Base-by-base conservation (phyloP, 92 coral and sea anemone genomes). In the Diadumene lineata region DNA sequence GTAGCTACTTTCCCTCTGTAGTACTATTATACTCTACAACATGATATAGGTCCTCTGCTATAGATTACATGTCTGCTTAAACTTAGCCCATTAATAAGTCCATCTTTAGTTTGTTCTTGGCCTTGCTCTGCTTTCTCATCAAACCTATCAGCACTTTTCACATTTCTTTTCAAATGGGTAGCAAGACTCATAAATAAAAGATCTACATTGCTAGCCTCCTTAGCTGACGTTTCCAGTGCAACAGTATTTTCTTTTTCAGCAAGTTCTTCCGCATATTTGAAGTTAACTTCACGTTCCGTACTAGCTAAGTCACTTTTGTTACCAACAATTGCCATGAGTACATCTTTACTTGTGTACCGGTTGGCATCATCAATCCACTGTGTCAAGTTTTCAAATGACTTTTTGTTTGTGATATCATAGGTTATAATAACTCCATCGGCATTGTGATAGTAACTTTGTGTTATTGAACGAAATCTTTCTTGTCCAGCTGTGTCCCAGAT, bases 401-500 rank as follows among this genome's bases (percentile, higher is more conserved):
- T 89, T 46, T 68, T 74, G 77, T 82, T 92, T 56, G 99, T 96
- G 64, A 96, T 92, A 60, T 96, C 99, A 51, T 92, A 96, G 1
- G 92, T 85, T 43, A 96, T 71, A 32, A 96, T 86, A 25, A 96
- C 99, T 1, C 97, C 99, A 86, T 96, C 92, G 34, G 97, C 97
- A 73, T 89, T 96, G 64, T 92, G 92, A 56, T 96, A 96, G 77
- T 92, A 96, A 57, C 99, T 96, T 61, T 96, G 99, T 38, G 99
- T 96, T 30, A 96, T 85, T 30, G 99, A 96, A 46, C 97, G 92
- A 73, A 96, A 96, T 0, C 99, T 78, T 61, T 96, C 99, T 63
- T 96, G 97, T 34, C 99, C 99, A 4, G 99, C 99, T 21, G 99
- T 96, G 69, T 96, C 99, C 99, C 99, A 96, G 38, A 96, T 74